Base-by-base conservation (phyloP, 2,888 invertebrate species). In the Rhodophaea formosa region DNA sequence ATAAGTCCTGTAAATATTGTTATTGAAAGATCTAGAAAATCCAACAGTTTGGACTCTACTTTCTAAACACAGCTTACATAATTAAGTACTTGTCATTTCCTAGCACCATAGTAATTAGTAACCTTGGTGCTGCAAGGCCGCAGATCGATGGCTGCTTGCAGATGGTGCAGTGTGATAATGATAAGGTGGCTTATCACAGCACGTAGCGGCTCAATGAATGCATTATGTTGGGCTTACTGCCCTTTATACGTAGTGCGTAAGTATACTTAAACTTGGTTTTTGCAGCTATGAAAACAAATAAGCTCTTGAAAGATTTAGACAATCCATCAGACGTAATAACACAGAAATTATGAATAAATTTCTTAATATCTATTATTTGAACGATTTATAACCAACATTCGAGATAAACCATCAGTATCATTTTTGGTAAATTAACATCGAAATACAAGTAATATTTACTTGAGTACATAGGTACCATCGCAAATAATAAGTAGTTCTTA, bases 151-250 rank as follows among this genome's bases (percentile, higher is more conserved):
- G 53, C 10, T 12, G 23, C 16, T n/a, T n/a, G n/a, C 43, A 23
- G 53, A 53, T 53, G 53, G 12, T 7, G n/a, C 53, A n/a, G 43
- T 30, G 15, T 10, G 53, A 53, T n/a, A n/a, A n/a, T n/a, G n/a
- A n/a, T 53, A 53, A 53, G 43, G 29, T 44, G 23, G 17, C 42
- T 44, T 53, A 53, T 53, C 53, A 53, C 53, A 30, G 29, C 53
- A 53, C 53, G 53, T 42, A 30, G n/a, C 43, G 1, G 29, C 43
- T 8, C 53, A 39, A 23, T 17, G 17, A 14, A 15, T 23, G 17
- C 43, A 53, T 53, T 44, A 53, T 44, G 44, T 42, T 29, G 43
- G 52, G 53, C 53, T 46, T 53, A 52, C 35, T 45, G 52, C 46
- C 57, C 43, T 44, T 43, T 39, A 17, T 42, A 44, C 51, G 30